Base-by-base conservation (phyloP, 2,888 invertebrate species). In the Eupithecia centaureata region DNA sequence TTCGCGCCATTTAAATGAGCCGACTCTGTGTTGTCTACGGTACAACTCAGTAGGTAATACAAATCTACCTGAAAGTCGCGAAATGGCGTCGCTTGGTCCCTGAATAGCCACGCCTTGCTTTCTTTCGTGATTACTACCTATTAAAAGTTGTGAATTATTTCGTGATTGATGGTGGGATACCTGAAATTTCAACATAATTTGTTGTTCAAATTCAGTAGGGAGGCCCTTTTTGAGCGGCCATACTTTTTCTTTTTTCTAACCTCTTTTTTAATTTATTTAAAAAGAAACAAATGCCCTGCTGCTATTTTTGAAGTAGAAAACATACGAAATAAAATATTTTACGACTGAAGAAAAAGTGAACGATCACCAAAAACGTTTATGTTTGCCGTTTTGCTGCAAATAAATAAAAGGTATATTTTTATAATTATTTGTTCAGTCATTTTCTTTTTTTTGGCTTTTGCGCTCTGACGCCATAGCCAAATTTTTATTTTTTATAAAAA, bases 231-330 rank as follows among this genome's bases (percentile, higher is more conserved):
- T 33, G 42, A 62, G 77, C 78, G 80, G 76, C 81, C 83, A 80
- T 85, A 81, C 83, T 84, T 84, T 86, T 84, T 85, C 85, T 82
- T 79, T 80, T 80, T 85, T 85, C 81, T 77, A 73, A 70, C 71
- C 72, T 73, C 47, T 5, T 71, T 82, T 83, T 78, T 85, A 87
- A 86, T 89, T 88, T 89, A 81, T 82, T 78, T 83, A 89, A 90
- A 90, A 51, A 89, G 91, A 92, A 90, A 89, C 88, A 90, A 89
- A 85, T 84, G 86, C 84, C 85, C 79, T 86, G 86, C 79, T 86
- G 86, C 85, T 87, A 82, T 4, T 56, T 54, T 56, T 56, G 47
- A 47, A 42, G 42, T 42, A 42, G 18, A 42, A 47, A 12, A 47
- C 22, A 22, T 8, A 22, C 2, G 12, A 47, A 22, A 22, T 47